Conservation (phyloP, 2,888 invertebrate species). For the Colostygia pectinataria region DNA sequence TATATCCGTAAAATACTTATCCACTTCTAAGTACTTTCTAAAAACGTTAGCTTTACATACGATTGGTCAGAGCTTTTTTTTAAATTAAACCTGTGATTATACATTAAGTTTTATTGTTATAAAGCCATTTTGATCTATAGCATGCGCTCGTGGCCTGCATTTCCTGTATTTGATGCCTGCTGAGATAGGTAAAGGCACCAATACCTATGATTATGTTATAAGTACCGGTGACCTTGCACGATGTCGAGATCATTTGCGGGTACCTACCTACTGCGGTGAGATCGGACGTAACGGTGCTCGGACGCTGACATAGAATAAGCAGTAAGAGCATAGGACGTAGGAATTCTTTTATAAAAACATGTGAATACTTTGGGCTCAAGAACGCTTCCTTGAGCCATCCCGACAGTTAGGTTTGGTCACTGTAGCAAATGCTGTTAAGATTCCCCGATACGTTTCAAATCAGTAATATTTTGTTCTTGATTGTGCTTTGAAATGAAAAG, state of each 20-base stretch:
- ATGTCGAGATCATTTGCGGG: constrained; percentile 65
- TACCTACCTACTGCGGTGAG: constrained; percentile 51
- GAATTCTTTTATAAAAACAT: background rate
- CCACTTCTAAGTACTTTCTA: too few relatives aligned
- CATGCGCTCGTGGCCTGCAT: constrained; percentile 15
- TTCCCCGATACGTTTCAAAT: too few relatives aligned
- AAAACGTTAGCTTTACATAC: too few relatives aligned
- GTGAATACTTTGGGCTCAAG: background rate
- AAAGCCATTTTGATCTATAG: background rate
- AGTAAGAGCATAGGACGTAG: background rate
- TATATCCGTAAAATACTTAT: too few relatives aligned
- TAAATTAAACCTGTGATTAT: too few relatives aligned
- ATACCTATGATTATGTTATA: constrained; percentile 26
- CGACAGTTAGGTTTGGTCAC: too few relatives aligned
- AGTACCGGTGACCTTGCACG: constrained; percentile 55
- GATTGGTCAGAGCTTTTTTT: too few relatives aligned
- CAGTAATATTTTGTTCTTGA: too few relatives aligned
- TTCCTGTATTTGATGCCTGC: constrained; percentile 16
- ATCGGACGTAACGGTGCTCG: constrained; percentile 64
- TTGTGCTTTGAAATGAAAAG: too few relatives aligned
- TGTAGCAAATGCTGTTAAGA: too few relatives aligned
- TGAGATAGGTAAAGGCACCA: constrained; percentile 5
- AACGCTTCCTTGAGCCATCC: background rate
- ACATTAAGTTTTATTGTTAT: too few relatives aligned
- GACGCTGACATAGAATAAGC: constrained; percentile 28